Evolutionary conservation across 2,888 invertebrate genomes (phyloP), one percentile per base, ranked within the genome.

Genomic region (Biston stratarius): DNA sequence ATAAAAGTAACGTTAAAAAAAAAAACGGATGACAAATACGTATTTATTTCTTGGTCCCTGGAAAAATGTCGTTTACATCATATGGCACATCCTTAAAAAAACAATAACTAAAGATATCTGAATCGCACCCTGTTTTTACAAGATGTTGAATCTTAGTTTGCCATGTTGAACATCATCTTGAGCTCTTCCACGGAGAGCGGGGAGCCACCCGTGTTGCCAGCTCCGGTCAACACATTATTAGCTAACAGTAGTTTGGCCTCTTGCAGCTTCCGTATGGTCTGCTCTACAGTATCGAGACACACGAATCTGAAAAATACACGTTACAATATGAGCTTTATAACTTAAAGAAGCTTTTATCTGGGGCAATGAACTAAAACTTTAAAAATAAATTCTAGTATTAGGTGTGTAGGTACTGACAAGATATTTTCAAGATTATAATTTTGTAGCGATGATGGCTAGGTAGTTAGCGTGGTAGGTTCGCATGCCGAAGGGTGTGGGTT

Each of bases 271-370:
- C 97, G 94, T 75, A 99, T 98, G 49, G 96, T 95, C 82, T 98
- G 97, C 88, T 99, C 99, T 24, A 99, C 97, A 0, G 99, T 98
- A 58, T 97, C 96, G 67, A 95, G 90, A 77, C 97, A 96, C 82
- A 99, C 95, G 83, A 99, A 97, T 83, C 97, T 97, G 84, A 2
- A 24, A 42, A n/a, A 56, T 48, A 55, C n/a, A 51, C 8, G 7
- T 45, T n/a, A 14, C n/a, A 42, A 42, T 11, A 10, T 1, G 42
- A 42, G 0, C 42, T 42, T 11, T 11, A 42, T 10, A 11, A 42
- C 5, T 1, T 7, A 40, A 10, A n/a, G n/a, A n/a, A n/a, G n/a
- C n/a, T n/a, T n/a, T n/a, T n/a, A n/a, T n/a, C n/a, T n/a, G n/a
- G n/a, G n/a, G n/a, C n/a, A n/a, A n/a, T n/a, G n/a, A n/a, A n/a